Evolutionary conservation across 2,113 vertebrate species (phyloP).

Genomic region (Macrotus californicus): DNA sequence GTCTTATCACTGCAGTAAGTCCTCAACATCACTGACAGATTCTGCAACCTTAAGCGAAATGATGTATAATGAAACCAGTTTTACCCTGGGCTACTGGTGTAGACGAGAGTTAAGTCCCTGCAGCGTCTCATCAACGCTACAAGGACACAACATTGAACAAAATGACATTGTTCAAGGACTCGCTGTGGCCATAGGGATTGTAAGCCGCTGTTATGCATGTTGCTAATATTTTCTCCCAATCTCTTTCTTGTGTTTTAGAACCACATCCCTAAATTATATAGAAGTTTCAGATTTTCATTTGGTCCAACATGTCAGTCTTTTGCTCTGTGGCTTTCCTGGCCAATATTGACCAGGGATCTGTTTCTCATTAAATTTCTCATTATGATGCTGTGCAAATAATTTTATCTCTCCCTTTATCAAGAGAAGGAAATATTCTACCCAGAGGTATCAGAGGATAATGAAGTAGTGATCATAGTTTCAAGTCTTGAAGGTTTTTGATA

Average conservation of each 20-base stretch:
- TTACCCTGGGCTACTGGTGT: too few relatives aligned
- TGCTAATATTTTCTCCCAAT: neutral
- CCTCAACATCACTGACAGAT: neutral
- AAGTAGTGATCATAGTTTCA: neutral
- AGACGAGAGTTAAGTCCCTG: neutral
- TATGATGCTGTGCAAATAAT: neutral
- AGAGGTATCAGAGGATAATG: neutral
- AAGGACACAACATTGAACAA: neutral
- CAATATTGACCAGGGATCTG: neutral
- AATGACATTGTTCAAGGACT: neutral
- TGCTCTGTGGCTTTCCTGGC: neutral
- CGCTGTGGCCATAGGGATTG: neutral
- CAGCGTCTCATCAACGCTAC: neutral
- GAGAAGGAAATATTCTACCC: neutral
- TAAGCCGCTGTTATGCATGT: neutral
- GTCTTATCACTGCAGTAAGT: neutral
- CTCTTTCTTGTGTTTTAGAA: conserved; percentile 1
- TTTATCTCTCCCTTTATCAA: neutral
- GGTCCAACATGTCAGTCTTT: neutral
- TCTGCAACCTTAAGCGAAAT: too few relatives aligned
- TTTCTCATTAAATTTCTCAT: conserved; percentile 28
- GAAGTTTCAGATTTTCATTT: neutral
- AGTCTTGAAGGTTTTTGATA: conserved; percentile 10
- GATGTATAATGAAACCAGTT: too few relatives aligned
- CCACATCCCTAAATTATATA: neutral